phyloP scores from a whole-genome alignment of 2,113 vertebrate species.

The Tychaedon coryphoeus region DNA sequence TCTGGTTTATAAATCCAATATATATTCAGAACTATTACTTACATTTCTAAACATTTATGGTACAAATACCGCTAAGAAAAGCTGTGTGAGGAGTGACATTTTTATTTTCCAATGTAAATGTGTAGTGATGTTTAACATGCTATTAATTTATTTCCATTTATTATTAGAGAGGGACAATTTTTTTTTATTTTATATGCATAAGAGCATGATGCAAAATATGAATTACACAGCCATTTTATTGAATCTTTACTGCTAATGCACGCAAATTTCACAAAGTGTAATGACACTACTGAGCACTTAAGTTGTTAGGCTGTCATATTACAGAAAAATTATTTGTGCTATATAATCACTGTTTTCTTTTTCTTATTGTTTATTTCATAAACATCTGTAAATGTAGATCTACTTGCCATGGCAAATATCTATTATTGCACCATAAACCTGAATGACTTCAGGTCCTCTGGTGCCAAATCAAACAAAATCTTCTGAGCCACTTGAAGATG shows the following conservation, averaged over 20 bases:
- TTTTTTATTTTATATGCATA: neutral
- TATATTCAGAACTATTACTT: neutral
- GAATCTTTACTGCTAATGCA: constrained; percentile 74
- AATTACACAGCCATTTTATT: constrained; percentile 73
- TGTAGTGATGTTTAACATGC: neutral
- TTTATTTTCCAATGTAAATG: neutral
- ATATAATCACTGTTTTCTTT: constrained; percentile 67
- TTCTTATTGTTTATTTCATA: constrained; percentile 67
- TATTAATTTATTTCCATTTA: constrained; percentile 53
- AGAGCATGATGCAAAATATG: constrained; percentile 62
- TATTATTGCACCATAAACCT: constrained; percentile 29
- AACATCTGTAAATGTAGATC: constrained; percentile 54
- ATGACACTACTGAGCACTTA: constrained; percentile 76
- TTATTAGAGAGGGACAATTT: constrained; percentile 6
- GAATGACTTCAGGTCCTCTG: constrained; percentile 21
- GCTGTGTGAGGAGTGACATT: neutral
- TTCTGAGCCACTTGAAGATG: neutral
- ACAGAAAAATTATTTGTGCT: constrained; percentile 75
- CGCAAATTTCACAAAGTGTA: constrained; percentile 72
- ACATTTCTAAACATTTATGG: neutral
- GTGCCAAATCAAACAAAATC: neutral
- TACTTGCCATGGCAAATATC: constrained; percentile 48
- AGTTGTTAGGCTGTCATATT: constrained; percentile 79
- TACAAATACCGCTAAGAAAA: neutral
- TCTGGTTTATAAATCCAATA: neutral